Evolutionary conservation across 2,113 vertebrate species (phyloP).

Genomic region (Ivindomyrus marchei): DNA sequence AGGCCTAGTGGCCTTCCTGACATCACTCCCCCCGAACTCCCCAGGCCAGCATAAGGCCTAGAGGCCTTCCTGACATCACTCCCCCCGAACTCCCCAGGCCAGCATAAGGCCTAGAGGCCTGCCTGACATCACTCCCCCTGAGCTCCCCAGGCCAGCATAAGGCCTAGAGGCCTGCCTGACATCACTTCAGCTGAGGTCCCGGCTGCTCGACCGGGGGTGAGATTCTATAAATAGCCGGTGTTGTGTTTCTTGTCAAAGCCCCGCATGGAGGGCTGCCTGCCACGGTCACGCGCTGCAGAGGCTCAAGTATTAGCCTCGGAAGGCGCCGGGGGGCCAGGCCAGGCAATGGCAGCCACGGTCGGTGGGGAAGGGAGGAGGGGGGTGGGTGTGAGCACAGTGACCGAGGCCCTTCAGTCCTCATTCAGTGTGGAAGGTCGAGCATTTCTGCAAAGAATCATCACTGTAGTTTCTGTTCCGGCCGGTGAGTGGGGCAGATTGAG

Average conservation of each 20-base stretch:
- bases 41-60: too few relatives aligned
- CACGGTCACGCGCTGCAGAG: neutral
- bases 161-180: neutral
- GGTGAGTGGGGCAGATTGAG: neutral
- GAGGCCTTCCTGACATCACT: too few relatives aligned
- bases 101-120: too few relatives aligned
- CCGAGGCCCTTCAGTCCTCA: neutral
- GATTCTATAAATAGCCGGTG: constrained; percentile 41
- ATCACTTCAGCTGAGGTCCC: neutral
- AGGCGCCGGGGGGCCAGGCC: neutral
- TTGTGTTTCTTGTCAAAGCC: constrained; percentile 44
- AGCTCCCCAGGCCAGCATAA: neutral
- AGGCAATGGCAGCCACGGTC: neutral
- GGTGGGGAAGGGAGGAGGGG: neutral
- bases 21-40: too few relatives aligned
- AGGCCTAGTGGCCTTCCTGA: too few relatives aligned
- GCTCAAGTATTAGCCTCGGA: constrained; percentile 36
- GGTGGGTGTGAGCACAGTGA: neutral
- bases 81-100: too few relatives aligned
- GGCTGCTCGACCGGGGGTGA: neutral
- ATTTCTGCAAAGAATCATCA: neutral
- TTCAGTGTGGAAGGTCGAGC: neutral
- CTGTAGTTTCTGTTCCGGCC: neutral
- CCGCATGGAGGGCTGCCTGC: neutral
- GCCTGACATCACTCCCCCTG: too few relatives aligned